Evolutionary conservation across 2,797 vertebrate genomes (phyloP).

Genomic region (Pipistrellus nathusii): DNA sequence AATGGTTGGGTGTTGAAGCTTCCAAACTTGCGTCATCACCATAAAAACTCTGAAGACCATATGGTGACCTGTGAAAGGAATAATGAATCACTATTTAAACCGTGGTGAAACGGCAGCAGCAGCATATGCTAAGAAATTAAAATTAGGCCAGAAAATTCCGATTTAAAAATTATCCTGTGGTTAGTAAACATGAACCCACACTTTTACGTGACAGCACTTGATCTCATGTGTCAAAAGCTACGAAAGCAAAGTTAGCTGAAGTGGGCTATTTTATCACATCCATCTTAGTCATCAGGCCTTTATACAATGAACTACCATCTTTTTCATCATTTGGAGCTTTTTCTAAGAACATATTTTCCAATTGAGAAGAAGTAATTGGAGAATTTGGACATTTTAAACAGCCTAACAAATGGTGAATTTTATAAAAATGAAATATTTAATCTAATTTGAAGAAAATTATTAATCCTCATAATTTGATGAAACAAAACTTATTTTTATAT

Average conservation of each 20-base stretch:
- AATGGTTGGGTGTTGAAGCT: background rate
- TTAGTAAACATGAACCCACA: background rate
- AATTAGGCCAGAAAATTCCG: background rate
- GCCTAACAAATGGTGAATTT: constrained; percentile 45
- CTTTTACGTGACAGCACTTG: background rate
- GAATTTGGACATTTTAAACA: constrained; percentile 43
- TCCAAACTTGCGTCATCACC: background rate
- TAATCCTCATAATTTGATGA: constrained; percentile 59
- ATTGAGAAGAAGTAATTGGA: constrained; percentile 56
- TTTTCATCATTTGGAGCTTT: constrained; percentile 55
- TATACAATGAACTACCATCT: background rate
- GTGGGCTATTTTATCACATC: background rate
- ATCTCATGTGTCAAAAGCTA: background rate
- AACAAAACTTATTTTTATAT: constrained; percentile 67
- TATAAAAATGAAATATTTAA: constrained; percentile 56
- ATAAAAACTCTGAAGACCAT: constrained; percentile 33
- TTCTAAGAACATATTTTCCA: constrained; percentile 50
- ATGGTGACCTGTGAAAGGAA: background rate
- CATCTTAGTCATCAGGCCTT: background rate
- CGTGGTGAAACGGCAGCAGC: background rate
- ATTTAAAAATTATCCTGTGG: background rate
- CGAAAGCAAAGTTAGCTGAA: constrained; percentile 15
- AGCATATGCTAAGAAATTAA: constrained; percentile 43
- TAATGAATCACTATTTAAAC: constrained; percentile 3
- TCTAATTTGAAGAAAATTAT: constrained; percentile 25